These are phyloP conservation scores for Rambutsinella grinnellia DNA, from an alignment of 2,888 invertebrate genomes.

Conservation along the genomic window DNA sequence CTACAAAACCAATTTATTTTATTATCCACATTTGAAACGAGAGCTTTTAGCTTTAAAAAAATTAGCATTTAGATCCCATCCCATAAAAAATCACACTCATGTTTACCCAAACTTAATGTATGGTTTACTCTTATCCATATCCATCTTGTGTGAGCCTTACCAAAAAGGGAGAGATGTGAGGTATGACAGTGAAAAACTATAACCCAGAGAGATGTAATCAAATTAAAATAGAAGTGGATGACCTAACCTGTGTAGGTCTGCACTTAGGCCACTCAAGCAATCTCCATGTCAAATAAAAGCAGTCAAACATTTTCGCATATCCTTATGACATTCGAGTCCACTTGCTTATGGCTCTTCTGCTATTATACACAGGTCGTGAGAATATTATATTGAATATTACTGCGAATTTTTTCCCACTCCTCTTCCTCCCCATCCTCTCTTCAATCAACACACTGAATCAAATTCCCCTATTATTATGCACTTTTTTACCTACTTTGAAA, in stretches of 20 bases:
- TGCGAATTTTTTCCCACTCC: slow-evolving; percentile 33
- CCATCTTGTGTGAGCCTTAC: too few species aligned
- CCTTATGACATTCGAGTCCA: not conserved
- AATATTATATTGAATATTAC: slow-evolving; percentile 30
- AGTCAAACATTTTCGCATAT: not conserved
- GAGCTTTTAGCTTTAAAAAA: too few species aligned
- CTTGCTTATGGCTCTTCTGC: slow-evolving; percentile 1
- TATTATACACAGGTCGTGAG: slow-evolving; percentile 48
- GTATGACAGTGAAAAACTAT: too few species aligned
- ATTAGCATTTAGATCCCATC: too few species aligned
- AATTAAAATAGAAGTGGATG: slow-evolving; percentile 49
- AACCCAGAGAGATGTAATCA: slow-evolving; percentile 41
- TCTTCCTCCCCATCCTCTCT: slow-evolving; percentile 17
- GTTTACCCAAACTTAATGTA: too few species aligned
- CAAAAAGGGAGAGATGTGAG: too few species aligned
- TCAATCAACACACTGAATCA: not conserved
- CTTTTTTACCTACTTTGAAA: not conserved
- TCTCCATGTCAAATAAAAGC: not conserved
- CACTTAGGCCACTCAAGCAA: slow-evolving; percentile 9
- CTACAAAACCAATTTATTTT: too few species aligned
- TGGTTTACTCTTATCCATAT: too few species aligned
- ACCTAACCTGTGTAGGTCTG: too few species aligned
- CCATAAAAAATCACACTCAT: too few species aligned
- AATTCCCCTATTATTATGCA: slow-evolving; percentile 2
- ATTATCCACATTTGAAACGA: too few species aligned